Evolutionary conservation across 2,113 vertebrate genomes (phyloP).

Genomic region (Hiodon tergisus): DNA sequence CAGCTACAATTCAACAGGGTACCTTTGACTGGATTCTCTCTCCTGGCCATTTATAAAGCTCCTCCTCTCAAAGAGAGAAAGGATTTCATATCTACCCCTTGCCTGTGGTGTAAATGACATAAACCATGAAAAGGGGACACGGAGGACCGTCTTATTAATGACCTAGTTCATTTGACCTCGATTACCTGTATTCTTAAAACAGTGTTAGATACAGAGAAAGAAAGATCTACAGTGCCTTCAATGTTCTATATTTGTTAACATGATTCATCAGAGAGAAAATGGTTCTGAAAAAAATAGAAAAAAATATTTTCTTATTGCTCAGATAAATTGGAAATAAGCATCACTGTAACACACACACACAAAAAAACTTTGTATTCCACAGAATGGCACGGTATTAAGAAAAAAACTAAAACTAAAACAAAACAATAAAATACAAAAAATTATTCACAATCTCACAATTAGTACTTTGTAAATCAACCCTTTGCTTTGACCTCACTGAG

Average conservation of each 20-base stretch:
- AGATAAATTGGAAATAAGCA: too few species aligned
- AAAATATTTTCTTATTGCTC: too few species aligned
- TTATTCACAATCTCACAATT: too few species aligned
- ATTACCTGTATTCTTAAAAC: too few species aligned
- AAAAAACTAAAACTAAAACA: too few species aligned
- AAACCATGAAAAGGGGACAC: constrained; percentile 10
- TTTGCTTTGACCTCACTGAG: too few species aligned
- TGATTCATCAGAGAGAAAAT: too few species aligned
- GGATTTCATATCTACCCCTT: constrained; percentile 13
- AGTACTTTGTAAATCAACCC: too few species aligned
- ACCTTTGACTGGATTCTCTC: constrained; percentile 6
- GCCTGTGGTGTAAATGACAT: constrained; percentile 16
- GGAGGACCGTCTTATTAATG: constrained; percentile 20
- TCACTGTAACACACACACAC: neutral
- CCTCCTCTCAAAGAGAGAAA: neutral
- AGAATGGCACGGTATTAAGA: too few species aligned
- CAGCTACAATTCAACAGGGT: neutral
- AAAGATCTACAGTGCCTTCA: constrained; percentile 6
- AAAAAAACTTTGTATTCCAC: constrained; percentile 6
- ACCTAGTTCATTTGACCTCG: neutral
- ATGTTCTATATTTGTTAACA: too few species aligned
- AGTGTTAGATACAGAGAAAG: neutral
- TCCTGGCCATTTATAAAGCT: constrained; percentile 2
- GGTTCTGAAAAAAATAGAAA: too few species aligned
- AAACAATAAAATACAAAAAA: too few species aligned